Base-by-base conservation (phyloP, 2,797 vertebrate genomes). In the Sciurus carolinensis region DNA sequence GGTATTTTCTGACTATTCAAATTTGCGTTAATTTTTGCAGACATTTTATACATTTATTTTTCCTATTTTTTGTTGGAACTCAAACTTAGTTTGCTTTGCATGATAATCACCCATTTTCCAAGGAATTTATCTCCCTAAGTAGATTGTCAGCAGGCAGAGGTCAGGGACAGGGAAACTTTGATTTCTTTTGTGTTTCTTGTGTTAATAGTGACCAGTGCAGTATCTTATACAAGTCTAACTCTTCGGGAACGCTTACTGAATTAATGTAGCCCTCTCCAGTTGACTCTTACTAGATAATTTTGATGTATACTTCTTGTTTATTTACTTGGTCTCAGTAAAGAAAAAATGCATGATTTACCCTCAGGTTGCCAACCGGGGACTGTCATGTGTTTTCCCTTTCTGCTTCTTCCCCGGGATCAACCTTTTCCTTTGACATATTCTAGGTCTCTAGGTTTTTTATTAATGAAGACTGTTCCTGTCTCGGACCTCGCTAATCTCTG, bases 41-140 rank as follows among this genome's bases (percentile, higher is more conserved):
- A 83, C 18, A 76, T 47, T 62, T n/a, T 89, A 2, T 83, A 47
- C 10, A 76, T 90, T 87, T 86, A 13, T 72, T 77, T 89, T 87
- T 91, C 24, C 28, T 93, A 13, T 85, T 91, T 97, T 73, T 66
- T 96, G 3, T 82, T 91, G 47, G 54, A 76, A 82, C 26, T 81
- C 30, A 86, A 84, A 30, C 9, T 52, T 95, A 26, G 8, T 76
- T 91, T 94, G 54, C 33, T 92, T 84, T 84, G 42, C 36, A n/a
- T 83, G 64, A 4, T 73, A 80, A 77, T 84, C 71, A 80, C 52
- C 3, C 13, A 44, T 92, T 90, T 92, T 14, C 20, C 52, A 30
- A 57, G 39, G 33, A 33, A 86, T 15, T 80, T 94, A 33, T 5
- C 12, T 79, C n/a, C 33, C 42, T 71, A 39, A 95, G 17, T 93